Base-by-base conservation (phyloP, 2,888 invertebrate species). In the Ecliptopera silaceata region DNA sequence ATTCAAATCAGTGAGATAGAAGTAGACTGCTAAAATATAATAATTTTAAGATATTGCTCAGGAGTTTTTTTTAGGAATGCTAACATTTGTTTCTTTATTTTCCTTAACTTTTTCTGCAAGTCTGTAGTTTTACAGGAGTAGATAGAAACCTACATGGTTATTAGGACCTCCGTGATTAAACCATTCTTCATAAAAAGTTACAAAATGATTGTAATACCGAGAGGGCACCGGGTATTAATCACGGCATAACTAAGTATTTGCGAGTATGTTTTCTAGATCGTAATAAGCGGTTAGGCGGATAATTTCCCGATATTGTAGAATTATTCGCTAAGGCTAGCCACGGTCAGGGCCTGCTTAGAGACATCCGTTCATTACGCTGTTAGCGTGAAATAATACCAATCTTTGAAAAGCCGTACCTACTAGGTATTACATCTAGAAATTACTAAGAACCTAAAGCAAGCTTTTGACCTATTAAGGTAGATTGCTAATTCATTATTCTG, bases 281-380 rank as follows among this genome's bases (percentile, higher is more conserved):
- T 60, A 60, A 60, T 56, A 56, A 60, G 48, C 56, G 46, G 56
- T 45, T 53, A 60, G 31, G 39, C 36, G 42, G 48, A 56, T 52
- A 49, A 59, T 59, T 56, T 49, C 15, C 56, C 52, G 56, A 56
- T 52, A 56, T 56, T 53, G 38, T 49, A 41, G 39, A 55, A 41
- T 34, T 47, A 59, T 51, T 47, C 20, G 43, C 46, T n/a, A 36
- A 22, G 12, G 26, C 49, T n/a, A 8, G 22, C 51, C n/a, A 43
- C 26, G 6, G 43, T n/a, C 50, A 17, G 34, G 22, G 38, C 42
- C 49, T 41, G 59, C 64, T 61, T 64, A 57, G 55, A 61, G 63
- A 55, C 44, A 62, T 64, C 59, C 64, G 56, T 65, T 65, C 61
- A 64, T 61, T 59, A 53, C 61, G 4, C 60, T 65, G 66, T 66